Evolutionary conservation across 2,888 invertebrate species (phyloP), one percentile per base, ranked within the genome.

Genomic region (Xanthia icteritia): DNA sequence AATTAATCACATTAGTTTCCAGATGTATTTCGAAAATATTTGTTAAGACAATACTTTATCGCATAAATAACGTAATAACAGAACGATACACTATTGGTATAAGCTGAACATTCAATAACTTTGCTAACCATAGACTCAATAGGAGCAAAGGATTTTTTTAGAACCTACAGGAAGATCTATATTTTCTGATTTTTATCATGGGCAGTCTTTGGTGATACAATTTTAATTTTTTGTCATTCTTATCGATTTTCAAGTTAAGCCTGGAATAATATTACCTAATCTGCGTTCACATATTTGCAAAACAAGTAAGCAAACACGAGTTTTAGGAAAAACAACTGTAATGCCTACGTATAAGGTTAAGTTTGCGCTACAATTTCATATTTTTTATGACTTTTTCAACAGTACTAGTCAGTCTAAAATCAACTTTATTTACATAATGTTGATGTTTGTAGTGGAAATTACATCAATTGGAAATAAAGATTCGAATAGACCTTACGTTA

Each of bases 151-250:
- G n/a, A n/a, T n/a, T n/a, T n/a, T n/a, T n/a, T n/a, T n/a, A n/a
- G n/a, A n/a, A 63, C 73, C 80, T 83, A 86, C 77, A 51, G 77
- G 74, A 88, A 88, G 91, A 91, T 92, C 88, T 82, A 86, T 88
- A 71, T 81, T 88, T 83, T 85, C 80, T 81, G 83, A 79, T 85
- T 83, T 89, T 86, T 79, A 83, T 73, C 81, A 77, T 78, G 80
- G 88, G 89, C 92, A 92, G 92, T 92, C 92, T 92, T 92, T 90
- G 90, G 89, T 90, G 89, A 86, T 84, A 83, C 73, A 85, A 85
- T 84, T 85, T 85, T 73, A 71, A 85, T 73, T 48, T 76, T n/a
- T 73, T 76, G 54, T 81, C 72, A 76, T 80, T 78, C n/a, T 61
- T 84, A 31, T 61, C 17, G 36, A 76, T 68, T 82, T 81, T 63